Base-by-base conservation (phyloP, 2,113 vertebrate genomes). In the Epinephelus fuscoguttatus region DNA sequence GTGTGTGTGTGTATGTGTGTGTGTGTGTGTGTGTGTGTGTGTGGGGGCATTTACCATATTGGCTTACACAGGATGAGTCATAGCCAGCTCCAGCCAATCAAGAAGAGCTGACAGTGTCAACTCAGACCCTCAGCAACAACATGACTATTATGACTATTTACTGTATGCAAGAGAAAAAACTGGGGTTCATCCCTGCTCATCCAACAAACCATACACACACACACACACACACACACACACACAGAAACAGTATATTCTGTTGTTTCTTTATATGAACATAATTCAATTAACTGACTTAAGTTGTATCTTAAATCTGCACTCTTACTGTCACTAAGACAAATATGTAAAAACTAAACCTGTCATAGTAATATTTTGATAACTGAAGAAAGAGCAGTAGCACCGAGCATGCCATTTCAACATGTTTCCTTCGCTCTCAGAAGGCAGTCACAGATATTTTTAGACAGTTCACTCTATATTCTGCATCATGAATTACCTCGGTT, bases 111-210 rank as follows among this genome's bases (percentile, higher is more conserved):
- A 79, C 86, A 78, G 86, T 83, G 49, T 87, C 84, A 88, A 92
- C 91, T 89, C 86, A 87, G 90, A 91, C 85, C 93, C 94, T 94
- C 93, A 94, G 95, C 94, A 96, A 96, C 94, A 94, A 93, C 91
- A 91, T 45, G 81, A 83, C 87, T 92, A 92, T 91, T 93, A 91
- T 45, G 81, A 83, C 87, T 92, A 92, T 91, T 93, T 90, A 92
- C 85, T 91, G 78, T 90, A 89, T 68, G 72, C 80, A 79, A 81
- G 79, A 78, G 77, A 79, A 80, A 86, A 88, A 80, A 78, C 69
- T 84, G 60, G 37, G 83, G 80, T 81, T 81, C 63, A 66, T 86
- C 62, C 53, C 75, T 55, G 78, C 74, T 80, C 63, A 2, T 68
- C 55, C 40, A 64, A 64, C 60, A 66, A 59, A 77, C 62, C 63